Evolutionary conservation across 35 echinoderm and acorn worm genomes (phyloP).

Genomic region (Heliocidaris tuberculata): DNA sequence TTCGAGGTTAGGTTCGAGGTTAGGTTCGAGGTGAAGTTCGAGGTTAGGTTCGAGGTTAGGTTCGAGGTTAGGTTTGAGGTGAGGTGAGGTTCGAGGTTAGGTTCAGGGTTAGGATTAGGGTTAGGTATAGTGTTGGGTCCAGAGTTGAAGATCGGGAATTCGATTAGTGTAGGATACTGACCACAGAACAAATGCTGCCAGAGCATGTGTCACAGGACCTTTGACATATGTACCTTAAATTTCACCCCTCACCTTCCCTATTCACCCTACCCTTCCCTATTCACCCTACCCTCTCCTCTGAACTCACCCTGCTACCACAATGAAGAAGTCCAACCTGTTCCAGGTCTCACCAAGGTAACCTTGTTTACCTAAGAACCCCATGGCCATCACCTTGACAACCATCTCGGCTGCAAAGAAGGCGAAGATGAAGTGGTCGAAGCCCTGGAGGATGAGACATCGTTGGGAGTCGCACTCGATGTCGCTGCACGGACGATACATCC

Average conservation of each 20-base stretch:
- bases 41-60: too few species aligned
- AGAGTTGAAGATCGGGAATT: too few species aligned
- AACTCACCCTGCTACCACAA: conserved; percentile 96
- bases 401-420: conserved; percentile 96
- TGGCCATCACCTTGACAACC: conserved; percentile 86
- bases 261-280: background rate
- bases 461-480: conserved; percentile 66
- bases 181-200: too few species aligned
- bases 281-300: background rate
- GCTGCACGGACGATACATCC: conserved; percentile 95
- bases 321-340: conserved; percentile 97
- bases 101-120: too few species aligned
- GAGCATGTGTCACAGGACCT: background rate
- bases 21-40: too few species aligned
- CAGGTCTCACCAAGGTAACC: conserved; percentile 92
- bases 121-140: too few species aligned
- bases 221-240: too few species aligned
- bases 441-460: conserved; percentile 82
- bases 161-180: too few species aligned
- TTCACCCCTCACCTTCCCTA: too few species aligned
- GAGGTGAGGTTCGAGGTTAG: too few species aligned
- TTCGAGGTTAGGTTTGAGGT: too few species aligned
- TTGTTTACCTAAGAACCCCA: conserved; percentile 79
- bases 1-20: too few species aligned
- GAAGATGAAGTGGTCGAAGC: conserved; percentile 99